Evolutionary conservation across 2,797 vertebrate species (phyloP).

Genomic region (Pipistrellus kuhlii): DNA sequence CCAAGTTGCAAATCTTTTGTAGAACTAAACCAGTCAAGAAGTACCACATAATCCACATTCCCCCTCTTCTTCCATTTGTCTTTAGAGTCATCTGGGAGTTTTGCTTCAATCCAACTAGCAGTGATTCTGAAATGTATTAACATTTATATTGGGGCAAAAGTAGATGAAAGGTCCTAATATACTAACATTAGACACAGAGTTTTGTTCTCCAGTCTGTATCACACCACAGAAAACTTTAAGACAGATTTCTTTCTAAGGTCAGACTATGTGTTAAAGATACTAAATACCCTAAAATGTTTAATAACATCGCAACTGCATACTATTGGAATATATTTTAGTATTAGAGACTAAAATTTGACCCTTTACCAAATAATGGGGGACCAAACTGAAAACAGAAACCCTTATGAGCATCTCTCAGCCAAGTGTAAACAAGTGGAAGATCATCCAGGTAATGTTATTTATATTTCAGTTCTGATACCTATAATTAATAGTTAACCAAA

Average conservation of each 20-base stretch:
- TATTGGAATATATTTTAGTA: conserved; percentile 38
- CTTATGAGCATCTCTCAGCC: background rate
- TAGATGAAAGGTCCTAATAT: background rate
- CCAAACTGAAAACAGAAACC: conserved; percentile 48
- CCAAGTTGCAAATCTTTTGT: conserved; percentile 92
- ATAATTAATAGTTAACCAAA: background rate
- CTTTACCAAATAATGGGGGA: background rate
- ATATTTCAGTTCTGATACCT: conserved; percentile 29
- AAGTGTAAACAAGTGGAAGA: conserved; percentile 15
- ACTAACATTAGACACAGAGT: conserved; percentile 32
- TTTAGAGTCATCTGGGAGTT: conserved; percentile 93
- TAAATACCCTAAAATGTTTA: conserved; percentile 38
- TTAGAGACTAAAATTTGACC: conserved; percentile 45
- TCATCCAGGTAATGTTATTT: background rate
- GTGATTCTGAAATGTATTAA: conserved; percentile 91
- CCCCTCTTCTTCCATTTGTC: conserved; percentile 93
- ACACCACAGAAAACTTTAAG: conserved; percentile 2
- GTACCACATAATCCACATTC: conserved; percentile 93
- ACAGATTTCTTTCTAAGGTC: conserved; percentile 20
- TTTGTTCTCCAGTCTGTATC: conserved; percentile 31
- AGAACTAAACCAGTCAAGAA: conserved; percentile 98
- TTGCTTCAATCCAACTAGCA: conserved; percentile 93
- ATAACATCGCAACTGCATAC: background rate
- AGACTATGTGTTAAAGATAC: background rate
- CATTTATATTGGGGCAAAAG: conserved; percentile 65